These are phyloP conservation scores for Euwallacea similis DNA, from an alignment of 1,140 invertebrate genomes.

Conservation along the genomic window DNA sequence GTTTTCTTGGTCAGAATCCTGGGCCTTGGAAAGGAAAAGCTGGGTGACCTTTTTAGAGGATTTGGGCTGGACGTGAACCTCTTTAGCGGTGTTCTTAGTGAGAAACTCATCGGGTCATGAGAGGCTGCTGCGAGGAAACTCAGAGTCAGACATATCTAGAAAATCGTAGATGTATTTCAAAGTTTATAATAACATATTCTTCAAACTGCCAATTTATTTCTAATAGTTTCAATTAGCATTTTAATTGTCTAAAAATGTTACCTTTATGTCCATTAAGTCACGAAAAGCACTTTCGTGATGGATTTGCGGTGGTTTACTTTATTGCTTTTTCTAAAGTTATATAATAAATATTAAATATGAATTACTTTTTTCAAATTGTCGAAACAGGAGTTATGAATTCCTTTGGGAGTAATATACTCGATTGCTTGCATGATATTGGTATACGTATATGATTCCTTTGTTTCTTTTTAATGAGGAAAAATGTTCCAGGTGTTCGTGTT, in stretches of 20 bases:
- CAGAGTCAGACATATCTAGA: not conserved
- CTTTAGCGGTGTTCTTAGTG: not conserved
- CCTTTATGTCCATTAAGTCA: no score
- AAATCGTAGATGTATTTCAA: not conserved
- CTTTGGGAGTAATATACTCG: no score
- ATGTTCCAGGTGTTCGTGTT: no score
- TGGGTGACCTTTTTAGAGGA: constrained; percentile 10
- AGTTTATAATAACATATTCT: not conserved
- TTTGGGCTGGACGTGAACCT: not conserved
- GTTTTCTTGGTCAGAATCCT: constrained; percentile 12
- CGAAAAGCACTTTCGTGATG: no score
- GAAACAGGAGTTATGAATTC: no score
- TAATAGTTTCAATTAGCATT: not conserved
- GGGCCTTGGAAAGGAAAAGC: not conserved
- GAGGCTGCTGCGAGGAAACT: not conserved
- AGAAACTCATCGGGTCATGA: not conserved
- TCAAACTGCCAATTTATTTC: not conserved
- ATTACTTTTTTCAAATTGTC: no score
- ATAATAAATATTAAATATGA: no score
- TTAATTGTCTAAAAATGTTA: not conserved
- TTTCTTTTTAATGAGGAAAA: no score
- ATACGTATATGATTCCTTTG: no score
- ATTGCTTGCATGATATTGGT: no score
- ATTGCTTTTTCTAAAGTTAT: no score
- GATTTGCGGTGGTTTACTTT: no score